Evolutionary conservation across 2,113 vertebrate genomes (phyloP).

Genomic region (Phylloscopus trochilus): DNA sequence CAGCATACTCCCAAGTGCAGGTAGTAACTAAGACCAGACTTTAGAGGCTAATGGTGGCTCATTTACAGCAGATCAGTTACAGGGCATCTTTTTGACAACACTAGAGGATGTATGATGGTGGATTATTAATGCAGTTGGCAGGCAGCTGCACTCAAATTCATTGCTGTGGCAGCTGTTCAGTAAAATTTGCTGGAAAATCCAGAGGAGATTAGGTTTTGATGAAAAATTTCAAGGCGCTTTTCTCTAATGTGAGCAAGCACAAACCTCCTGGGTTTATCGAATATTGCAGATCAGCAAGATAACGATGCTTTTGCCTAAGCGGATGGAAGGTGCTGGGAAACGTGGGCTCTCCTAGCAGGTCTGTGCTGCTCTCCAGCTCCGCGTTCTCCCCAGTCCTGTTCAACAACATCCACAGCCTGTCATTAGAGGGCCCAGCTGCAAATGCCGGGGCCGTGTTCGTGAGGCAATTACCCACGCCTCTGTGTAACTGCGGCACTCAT

Average conservation of each 20-base stretch:
- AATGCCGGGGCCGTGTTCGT: background rate
- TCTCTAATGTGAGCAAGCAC: background rate
- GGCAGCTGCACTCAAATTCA: background rate
- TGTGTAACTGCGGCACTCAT: background rate
- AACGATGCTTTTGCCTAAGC: background rate
- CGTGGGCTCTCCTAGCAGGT: accelerated
- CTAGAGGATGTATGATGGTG: background rate
- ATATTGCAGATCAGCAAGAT: background rate
- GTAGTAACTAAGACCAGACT: background rate
- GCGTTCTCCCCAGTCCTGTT: background rate
- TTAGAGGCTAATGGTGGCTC: background rate
- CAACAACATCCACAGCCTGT: background rate
- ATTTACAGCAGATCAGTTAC: background rate
- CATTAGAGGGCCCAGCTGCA: background rate
- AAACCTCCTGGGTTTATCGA: background rate
- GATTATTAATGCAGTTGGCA: background rate
- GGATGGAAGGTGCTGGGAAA: background rate
- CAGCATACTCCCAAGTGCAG: background rate
- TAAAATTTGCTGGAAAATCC: background rate
- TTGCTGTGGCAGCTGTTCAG: background rate
- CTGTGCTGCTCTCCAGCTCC: background rate
- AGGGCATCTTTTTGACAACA: background rate
- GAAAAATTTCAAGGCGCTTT: background rate
- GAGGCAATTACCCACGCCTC: background rate
- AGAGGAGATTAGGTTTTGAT: background rate